Base-by-base conservation (phyloP, 2,113 vertebrate genomes). In the Hippocampus abdominalis region DNA sequence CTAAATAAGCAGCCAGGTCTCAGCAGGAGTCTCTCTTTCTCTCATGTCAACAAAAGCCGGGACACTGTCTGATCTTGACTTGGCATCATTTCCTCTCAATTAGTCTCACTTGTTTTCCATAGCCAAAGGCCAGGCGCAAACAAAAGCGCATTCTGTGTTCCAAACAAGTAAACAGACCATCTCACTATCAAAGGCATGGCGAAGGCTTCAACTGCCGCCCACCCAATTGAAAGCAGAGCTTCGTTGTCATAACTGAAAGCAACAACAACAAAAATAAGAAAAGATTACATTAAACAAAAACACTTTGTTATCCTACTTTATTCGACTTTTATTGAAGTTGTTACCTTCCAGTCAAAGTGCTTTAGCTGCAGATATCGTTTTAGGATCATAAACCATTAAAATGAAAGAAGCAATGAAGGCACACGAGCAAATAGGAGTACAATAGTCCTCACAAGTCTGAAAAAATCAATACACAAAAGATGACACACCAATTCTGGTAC, bases 101-200 rank as follows among this genome's bases (percentile, higher is more conserved):
- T 76, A 65, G 66, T 73, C 63, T 70, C 23, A 44, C 5, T 32
- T 23, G 21, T 49, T 82, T 82, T 86, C 87, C 81, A 76, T 2
- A 40, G 65, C 66, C 5, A 20, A 46, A 46, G 39, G 75, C 88
- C 83, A 88, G 72, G 64, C 25, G 15, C 36, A 82, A 75, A 87
- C 77, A 86, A 86, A 86, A 86, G 78, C 69, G 62, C 51, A 23
- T 67, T 78, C 51, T 86, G 32, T 83, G 40, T 49, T 73, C 49
- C 64, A 20, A 51, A 70, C 69, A 73, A 76, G 69, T 68, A 79
- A 77, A 83, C 68, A 81, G 64, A 32, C 29, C 10, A 68, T 66
- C 72, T 59, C 57, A 68, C 56, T 74, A 49, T 67, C 69, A 66
- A 59, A 40, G 4, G 53, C 71, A 39, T 12, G 8, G 42, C 39